Base-by-base conservation (phyloP, 2,888 invertebrate species). In the Tetrapedia diversipes region DNA sequence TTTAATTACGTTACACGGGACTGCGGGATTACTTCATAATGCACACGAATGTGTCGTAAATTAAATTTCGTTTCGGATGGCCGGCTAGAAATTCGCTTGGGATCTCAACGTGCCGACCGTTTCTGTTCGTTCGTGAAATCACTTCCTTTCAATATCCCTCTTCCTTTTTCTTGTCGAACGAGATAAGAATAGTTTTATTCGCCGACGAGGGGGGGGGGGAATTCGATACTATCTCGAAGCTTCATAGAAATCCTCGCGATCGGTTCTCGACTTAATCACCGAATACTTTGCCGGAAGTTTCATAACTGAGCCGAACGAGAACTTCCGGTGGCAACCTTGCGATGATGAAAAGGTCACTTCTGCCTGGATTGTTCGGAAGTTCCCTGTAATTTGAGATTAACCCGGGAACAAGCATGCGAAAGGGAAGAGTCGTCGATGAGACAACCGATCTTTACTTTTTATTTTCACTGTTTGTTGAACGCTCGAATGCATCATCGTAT, bases 271-370 rank as follows among this genome's bases (percentile, higher is more conserved):
- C 49, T 71, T 65, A 67, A 67, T 57, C 66, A 27, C 16, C 51
- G 41, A 51, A 67, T 59, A 67, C 41, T 59, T 67, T 39, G 22
- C 14, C 0, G 16, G 19, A 70, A 73, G 19, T 70, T 49, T 41
- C 54, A 70, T 56, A 73, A 54, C 73, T 34, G 27, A 43, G 34
- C 16, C 37, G 16, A 72, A 60, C 22, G 10, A 27, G 34, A 56
- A 70, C 47, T 70, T 70, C 39, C 22, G 19, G 22, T 11, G n/a
- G n/a, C 16, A 27, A 14, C 57, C 41, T 61, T 47, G 47, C 41
- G 45, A 41, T 70, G 19, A n/a, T 19, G 32, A 16, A 41, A 54
- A 61, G 10, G 37, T 69, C 37, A 19, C 16, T 60, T 69, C 11
- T 19, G 22, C n/a, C 14, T 3, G 8, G 56, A 57, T 41, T 24